These are phyloP conservation scores for Drosophila stalkeri DNA, from an alignment of 2,888 invertebrate species.

Conservation along the genomic window DNA sequence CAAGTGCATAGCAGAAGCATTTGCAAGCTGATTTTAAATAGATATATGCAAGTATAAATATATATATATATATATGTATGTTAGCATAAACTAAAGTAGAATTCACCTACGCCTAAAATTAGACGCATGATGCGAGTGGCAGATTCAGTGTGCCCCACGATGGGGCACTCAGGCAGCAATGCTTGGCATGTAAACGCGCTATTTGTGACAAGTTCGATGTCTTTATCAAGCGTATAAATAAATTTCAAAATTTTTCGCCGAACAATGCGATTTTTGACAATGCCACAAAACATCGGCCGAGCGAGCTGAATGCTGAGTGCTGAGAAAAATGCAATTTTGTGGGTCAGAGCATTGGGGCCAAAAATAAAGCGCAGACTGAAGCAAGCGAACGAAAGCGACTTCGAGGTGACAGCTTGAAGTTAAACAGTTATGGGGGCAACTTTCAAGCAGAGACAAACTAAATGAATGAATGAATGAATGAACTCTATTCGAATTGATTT, in stretches of 20 bases:
- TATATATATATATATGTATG: background rate
- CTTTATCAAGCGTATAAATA: slow-evolving; percentile 76
- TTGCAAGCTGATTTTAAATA: slow-evolving; percentile 13
- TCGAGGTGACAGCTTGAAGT: slow-evolving; percentile 48
- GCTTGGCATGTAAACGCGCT: slow-evolving; percentile 63
- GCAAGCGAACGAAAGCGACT: slow-evolving; percentile 38
- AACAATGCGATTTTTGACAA: slow-evolving; percentile 71
- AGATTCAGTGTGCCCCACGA: slow-evolving; percentile 9
- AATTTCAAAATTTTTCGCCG: slow-evolving; percentile 33
- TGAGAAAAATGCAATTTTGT: slow-evolving; percentile 63
- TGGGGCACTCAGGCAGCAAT: slow-evolving; percentile 48
- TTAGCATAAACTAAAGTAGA: slow-evolving; percentile 4
- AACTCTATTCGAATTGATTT: background rate
- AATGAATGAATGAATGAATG: background rate
- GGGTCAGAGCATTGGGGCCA: slow-evolving; percentile 75
- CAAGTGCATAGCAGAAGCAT: slow-evolving; percentile 4
- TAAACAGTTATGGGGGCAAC: slow-evolving; percentile 40
- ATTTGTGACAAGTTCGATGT: slow-evolving; percentile 83
- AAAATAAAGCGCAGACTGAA: slow-evolving; percentile 59
- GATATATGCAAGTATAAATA: background rate
- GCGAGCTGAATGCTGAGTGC: slow-evolving; percentile 58
- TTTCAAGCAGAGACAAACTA: slow-evolving; percentile 42
- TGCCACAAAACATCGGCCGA: slow-evolving; percentile 47
- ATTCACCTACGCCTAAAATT: slow-evolving; percentile 71
- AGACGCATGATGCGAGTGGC: slow-evolving; percentile 71